Percentiles rank a stretch among this genome's conserved stretches.
phyloP scores from a whole-genome alignment of 2,888 invertebrate genomes.

The Lycia hirtaria region DNA sequence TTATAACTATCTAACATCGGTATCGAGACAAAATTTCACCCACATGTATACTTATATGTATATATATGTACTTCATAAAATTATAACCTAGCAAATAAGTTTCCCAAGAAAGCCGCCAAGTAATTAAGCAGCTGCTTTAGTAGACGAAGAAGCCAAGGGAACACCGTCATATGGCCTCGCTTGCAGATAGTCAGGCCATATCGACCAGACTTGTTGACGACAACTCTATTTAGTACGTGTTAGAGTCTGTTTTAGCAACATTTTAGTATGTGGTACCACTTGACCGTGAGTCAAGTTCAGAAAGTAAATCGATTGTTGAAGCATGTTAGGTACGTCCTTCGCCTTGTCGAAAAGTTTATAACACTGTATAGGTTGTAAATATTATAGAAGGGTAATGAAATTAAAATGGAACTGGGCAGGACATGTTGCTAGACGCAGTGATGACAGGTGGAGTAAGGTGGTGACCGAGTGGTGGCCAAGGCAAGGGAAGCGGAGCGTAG shows the following conservation, averaged over 20 bases:
- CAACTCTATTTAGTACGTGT: not conserved
- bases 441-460: too few species aligned
- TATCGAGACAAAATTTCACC: too few species aligned
- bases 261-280: not conserved
- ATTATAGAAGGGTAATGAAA: too few species aligned
- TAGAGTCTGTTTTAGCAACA: not conserved
- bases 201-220: constrained; percentile 8
- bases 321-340: not conserved
- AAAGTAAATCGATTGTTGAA: constrained; percentile 2
- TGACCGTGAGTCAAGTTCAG: constrained; percentile 8
- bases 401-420: too few species aligned
- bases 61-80: too few species aligned
- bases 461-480: too few species aligned
- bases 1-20: too few species aligned
- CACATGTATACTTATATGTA: too few species aligned
- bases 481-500: too few species aligned
- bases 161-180: constrained; percentile 9
- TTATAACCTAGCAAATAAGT: not conserved
- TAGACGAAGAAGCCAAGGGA: not conserved
- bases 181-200: constrained; percentile 17
- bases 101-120: not conserved
- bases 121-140: constrained; percentile 2
- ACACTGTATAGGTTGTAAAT: too few species aligned
- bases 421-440: too few species aligned
- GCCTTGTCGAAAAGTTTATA: not conserved